A percentile compares a stretch with the other conserved stretches of the same genome.
Evolutionary conservation across 2,797 vertebrate species (phyloP).

Genomic region (Pangasius mekongensis): DNA sequence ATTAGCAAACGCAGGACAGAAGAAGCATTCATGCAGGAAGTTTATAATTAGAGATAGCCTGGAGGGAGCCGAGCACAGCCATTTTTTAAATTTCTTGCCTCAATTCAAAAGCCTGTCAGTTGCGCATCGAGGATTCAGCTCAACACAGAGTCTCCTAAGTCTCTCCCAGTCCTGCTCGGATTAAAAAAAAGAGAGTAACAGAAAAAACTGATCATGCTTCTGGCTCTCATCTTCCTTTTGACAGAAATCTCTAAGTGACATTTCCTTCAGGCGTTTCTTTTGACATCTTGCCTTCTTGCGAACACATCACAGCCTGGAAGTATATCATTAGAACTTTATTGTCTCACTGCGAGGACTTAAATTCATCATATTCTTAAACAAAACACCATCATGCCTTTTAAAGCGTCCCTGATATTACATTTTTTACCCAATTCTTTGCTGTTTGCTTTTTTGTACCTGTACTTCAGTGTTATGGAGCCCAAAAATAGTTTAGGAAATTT

Average conservation of each 20-base stretch:
- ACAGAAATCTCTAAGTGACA: slow-evolving; percentile 5
- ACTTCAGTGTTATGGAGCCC: not conserved
- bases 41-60: slow-evolving; percentile 83
- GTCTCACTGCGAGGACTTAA: not conserved
- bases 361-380: not conserved
- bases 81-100: slow-evolving; percentile 65
- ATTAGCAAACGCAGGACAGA: slow-evolving; percentile 81
- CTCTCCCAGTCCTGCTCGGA: slow-evolving; percentile 39
- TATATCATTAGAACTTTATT: not conserved
- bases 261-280: slow-evolving; percentile 21
- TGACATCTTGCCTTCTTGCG: slow-evolving; percentile 9
- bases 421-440: not conserved
- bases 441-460: not conserved
- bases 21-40: slow-evolving; percentile 82
- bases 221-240: slow-evolving; percentile 48
- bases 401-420: not conserved
- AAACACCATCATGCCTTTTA: not conserved
- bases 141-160: slow-evolving; percentile 51
- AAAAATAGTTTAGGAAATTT: not conserved
- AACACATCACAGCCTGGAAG: slow-evolving; percentile 1
- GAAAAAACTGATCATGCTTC: slow-evolving; percentile 31
- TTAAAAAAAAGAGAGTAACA: not conserved
- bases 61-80: slow-evolving; percentile 71
- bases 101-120: slow-evolving; percentile 82
- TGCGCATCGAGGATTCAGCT: slow-evolving; percentile 69